Evolutionary conservation across 2,113 vertebrate genomes (phyloP), one percentile per base, ranked within the genome.

Genomic region (Dicaeum eximium): DNA sequence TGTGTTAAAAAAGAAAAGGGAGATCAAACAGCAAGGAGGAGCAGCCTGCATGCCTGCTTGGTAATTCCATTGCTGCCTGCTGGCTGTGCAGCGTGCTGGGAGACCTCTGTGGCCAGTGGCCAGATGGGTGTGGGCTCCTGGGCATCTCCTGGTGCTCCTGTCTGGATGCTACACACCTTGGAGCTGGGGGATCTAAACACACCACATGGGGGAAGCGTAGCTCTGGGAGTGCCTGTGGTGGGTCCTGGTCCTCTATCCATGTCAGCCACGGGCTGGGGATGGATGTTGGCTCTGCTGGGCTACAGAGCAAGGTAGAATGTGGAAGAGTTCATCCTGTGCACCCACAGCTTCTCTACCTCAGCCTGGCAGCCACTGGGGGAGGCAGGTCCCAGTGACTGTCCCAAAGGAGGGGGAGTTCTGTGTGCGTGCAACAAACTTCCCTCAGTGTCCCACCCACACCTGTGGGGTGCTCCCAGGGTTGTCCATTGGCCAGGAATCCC

Each of bases 211-310:
- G 33, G 21, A 33, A 19, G 8, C 4, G 10, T 7, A 16, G 44
- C 74, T 56, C 33, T 10, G 0, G 79, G 47, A 30, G 25, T 44
- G 38, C 50, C 54, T 1, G 0, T 1, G 0, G 38, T 44, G 8
- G 2, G 42, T 58, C 50, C 37, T 37, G 33, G 10, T 50, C 16
- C 56, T 24, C 54, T 25, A 31, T 37, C 45, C 37, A 42, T 2
- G 0, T 9, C 6, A 1, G 9, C 21, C 8, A 7, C 0, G 0
- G n/a, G n/a, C 24, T 5, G 9, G 64, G n/a, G 4, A 10, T 37
- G 15, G 44, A 20, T 58, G 2, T 19, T 1, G 2, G 54, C 67
- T 84, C 45, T 84, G 65, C 69, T 37, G 58, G 30, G 45, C 48
- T 35, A 1, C 2, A 15, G 54, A 47, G 33, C 42, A 13, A 9